Evolutionary conservation across 2,888 invertebrate genomes (phyloP).

Genomic region (Leuctra nigra): DNA sequence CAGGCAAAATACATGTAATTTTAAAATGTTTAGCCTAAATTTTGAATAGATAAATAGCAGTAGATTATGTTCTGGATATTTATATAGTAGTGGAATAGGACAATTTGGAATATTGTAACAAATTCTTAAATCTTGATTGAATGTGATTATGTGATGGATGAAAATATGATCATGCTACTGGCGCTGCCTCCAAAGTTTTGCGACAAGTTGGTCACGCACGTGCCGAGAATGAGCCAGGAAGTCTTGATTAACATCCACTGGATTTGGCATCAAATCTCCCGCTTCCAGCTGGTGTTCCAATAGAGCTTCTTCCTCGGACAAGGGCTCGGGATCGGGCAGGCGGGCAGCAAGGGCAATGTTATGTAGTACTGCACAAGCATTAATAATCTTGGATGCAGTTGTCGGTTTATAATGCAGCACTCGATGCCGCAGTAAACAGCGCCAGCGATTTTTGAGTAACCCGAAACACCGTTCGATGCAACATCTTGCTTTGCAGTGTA

Average conservation of each 20-base stretch:
- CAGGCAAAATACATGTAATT: no score
- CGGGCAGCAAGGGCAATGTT: slow-evolving; percentile 15
- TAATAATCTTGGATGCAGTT: slow-evolving; percentile 10
- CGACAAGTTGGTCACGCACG: slow-evolving; percentile 6
- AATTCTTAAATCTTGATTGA: no score
- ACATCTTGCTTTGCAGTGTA: slow-evolving; percentile 1
- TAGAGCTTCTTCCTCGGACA: neutral
- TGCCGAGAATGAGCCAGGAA: neutral
- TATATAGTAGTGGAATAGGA: no score
- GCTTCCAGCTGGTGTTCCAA: neutral
- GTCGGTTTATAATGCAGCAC: slow-evolving; percentile 6
- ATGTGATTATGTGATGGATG: no score
- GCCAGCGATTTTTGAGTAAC: slow-evolving; percentile 17
- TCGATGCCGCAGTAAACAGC: slow-evolving; percentile 16
- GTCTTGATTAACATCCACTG: neutral
- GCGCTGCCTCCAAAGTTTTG: neutral
- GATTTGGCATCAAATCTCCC: slow-evolving; percentile 8
- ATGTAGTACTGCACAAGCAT: slow-evolving; percentile 15
- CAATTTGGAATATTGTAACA: no score
- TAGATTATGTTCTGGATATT: no score
- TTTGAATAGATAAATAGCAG: no score
- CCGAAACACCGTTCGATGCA: slow-evolving; percentile 22
- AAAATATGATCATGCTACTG: no score
- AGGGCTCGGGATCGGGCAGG: slow-evolving; percentile 5
- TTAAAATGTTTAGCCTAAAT: no score